Base-by-base conservation (phyloP, 2,797 vertebrate genomes). In the Acrocephalus scirpaceus region DNA sequence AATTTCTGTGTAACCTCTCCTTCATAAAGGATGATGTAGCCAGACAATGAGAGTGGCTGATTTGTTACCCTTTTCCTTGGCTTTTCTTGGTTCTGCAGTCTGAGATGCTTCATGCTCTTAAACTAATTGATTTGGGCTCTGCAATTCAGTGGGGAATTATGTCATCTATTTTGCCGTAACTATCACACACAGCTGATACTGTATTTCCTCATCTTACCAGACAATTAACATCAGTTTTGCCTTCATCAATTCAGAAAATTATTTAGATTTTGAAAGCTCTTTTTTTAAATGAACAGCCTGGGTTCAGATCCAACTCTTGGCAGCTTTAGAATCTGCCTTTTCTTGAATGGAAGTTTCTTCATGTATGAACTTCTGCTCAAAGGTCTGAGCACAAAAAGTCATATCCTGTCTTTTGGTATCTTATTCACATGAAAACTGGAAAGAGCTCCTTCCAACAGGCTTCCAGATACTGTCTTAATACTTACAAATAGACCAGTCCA, bases 81-180 rank as follows among this genome's bases (percentile, higher is more conserved):
- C 67, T 84, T 82, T 90, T 47, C 80, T 90, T 92, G 57, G 90
- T 95, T 92, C 90, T 95, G 70, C n/a, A 76, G 53, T 27, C 84
- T 91, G 92, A 94, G 81, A 77, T 5, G 32, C 54, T 96, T 76
- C 81, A 82, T 81, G 92, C 57, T 95, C 85, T 93, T 84, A 92
- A 93, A 79, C 9, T 0, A 90, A 93, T 73, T 88, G 92, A 74
- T 96, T 94, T 78, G 47, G 70, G 70, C 65, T 38, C 64, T 34
- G 79, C 42, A 78, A 3, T 86, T 95, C 90, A 60, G 50, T 45
- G 34, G 61, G 29, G 57, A 93, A 86, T 75, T 90, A 74, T 42
- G 38, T 57, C 13, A 65, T 91, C 69, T 58, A 5, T 25, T 32
- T 72, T 60, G 26, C 44, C 65, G 32, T 78, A 91, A 38, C 72